Conservation (phyloP, 1,140 invertebrate species). For the Euwallacea similis region DNA sequence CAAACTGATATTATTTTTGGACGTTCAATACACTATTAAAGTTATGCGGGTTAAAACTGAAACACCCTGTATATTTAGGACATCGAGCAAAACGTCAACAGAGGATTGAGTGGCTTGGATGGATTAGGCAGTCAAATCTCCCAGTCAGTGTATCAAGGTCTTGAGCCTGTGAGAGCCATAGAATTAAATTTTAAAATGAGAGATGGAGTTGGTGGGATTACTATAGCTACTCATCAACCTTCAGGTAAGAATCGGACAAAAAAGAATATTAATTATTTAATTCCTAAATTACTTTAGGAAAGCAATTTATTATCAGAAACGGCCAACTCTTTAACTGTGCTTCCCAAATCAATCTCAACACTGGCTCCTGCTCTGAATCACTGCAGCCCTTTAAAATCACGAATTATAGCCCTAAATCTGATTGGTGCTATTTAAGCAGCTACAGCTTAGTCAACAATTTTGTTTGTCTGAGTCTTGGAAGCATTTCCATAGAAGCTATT, state of each 20-base stretch:
- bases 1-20: too few species aligned
- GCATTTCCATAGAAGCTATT: not conserved
- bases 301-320: slow-evolving; percentile 22
- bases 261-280: slow-evolving; percentile 2
- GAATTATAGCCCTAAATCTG: slow-evolving; percentile 4
- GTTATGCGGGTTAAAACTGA: too few species aligned
- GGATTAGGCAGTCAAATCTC: slow-evolving; percentile 23
- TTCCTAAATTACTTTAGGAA: slow-evolving; percentile 13
- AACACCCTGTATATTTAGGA: too few species aligned
- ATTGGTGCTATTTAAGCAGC: slow-evolving; percentile 27
- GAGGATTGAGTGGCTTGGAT: slow-evolving; percentile 4
- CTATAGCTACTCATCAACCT: slow-evolving; percentile 28
- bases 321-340: slow-evolving; percentile 1
- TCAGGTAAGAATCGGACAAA: slow-evolving; percentile 9
- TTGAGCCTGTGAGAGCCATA: slow-evolving; percentile 35
- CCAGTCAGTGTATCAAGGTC: slow-evolving; percentile 20
- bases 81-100: too few species aligned
- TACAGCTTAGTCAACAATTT: slow-evolving; percentile 16
- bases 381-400: slow-evolving; percentile 21
- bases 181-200: slow-evolving; percentile 27
- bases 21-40: too few species aligned
- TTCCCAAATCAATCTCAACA: not conserved
- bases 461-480: slow-evolving; percentile 14
- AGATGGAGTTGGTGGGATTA: slow-evolving; percentile 32
- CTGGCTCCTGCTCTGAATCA: slow-evolving; percentile 7